Conservation (phyloP, 2,797 vertebrate species). For the Carduelis carduelis region DNA sequence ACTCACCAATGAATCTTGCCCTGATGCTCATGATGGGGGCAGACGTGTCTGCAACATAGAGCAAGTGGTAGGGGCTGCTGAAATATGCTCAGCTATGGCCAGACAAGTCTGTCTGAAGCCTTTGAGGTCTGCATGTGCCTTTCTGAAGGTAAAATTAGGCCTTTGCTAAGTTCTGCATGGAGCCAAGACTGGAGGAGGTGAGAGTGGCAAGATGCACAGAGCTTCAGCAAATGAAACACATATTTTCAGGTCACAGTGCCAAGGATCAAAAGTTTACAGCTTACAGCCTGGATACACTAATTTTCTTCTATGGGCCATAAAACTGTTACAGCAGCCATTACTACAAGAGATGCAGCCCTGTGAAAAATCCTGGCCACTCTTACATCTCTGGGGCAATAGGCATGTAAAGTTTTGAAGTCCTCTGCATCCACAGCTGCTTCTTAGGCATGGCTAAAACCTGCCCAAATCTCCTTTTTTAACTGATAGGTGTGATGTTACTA, state of each 20-base stretch:
- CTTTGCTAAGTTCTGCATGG: not conserved
- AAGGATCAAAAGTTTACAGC: not conserved
- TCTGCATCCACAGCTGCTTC: not conserved
- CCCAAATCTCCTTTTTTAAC: not conserved
- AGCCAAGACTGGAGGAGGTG: not conserved
- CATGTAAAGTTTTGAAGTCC: not conserved
- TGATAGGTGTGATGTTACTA: not conserved
- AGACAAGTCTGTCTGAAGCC: not conserved
- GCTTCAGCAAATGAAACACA: not conserved
- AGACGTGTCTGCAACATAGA: not conserved
- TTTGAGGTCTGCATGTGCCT: not conserved
- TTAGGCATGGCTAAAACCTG: not conserved
- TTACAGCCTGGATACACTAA: not conserved
- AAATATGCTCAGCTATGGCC: not conserved
- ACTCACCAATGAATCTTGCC: not conserved
- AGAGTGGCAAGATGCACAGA: not conserved
- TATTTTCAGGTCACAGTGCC: not conserved
- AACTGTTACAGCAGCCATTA: not conserved
- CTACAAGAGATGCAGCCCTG: not conserved
- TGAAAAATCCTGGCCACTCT: not conserved
- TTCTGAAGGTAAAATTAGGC: not conserved
- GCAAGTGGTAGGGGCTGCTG: not conserved
- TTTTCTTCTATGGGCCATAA: not conserved
- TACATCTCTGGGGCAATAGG: not conserved
- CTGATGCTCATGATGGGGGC: fast-evolving